Evolutionary conservation across 2,797 vertebrate genomes (phyloP).

Genomic region (Pterois miles): DNA sequence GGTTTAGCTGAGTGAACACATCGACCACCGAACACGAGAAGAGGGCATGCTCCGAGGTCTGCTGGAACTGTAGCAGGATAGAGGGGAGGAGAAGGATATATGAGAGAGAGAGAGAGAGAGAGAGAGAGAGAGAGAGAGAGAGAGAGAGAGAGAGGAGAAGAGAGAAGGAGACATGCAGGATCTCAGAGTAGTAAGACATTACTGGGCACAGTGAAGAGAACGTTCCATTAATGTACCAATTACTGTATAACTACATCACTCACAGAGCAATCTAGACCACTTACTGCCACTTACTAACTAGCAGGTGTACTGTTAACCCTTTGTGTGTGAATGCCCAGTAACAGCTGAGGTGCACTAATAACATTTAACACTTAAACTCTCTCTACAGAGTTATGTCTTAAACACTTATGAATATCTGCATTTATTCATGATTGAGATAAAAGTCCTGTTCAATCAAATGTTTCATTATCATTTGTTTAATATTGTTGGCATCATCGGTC

Average conservation of each 20-base stretch:
- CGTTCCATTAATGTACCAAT: constrained; percentile 5
- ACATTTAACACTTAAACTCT: neutral
- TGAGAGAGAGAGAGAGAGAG: neutral
- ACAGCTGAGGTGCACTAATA: constrained; percentile 3
- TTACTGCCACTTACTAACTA: neutral
- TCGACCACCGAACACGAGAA: constrained; percentile 99
- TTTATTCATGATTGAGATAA: neutral
- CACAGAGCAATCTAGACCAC: neutral
- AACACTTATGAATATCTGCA: neutral
- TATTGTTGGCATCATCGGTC: no score
- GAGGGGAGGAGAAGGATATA: neutral
- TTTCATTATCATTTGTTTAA: no score
- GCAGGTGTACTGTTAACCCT: constrained; percentile 12
- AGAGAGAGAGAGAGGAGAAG: neutral
- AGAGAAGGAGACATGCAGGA: constrained; percentile 1
- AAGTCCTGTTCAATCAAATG: neutral
- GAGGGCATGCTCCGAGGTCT: constrained; percentile 96
- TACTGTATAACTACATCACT: neutral
- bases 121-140: neutral
- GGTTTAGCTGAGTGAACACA: constrained; percentile 98
- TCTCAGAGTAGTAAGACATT: neutral
- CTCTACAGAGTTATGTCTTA: neutral
- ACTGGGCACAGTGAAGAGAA: neutral
- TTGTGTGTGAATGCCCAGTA: neutral
- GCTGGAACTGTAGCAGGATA: constrained; percentile 89